Percentiles rank a stretch among this genome's conserved stretches.
These are phyloP conservation scores for Monomorium pharaonis DNA, from an alignment of 1,140 invertebrate species.

Conservation along the genomic window DNA sequence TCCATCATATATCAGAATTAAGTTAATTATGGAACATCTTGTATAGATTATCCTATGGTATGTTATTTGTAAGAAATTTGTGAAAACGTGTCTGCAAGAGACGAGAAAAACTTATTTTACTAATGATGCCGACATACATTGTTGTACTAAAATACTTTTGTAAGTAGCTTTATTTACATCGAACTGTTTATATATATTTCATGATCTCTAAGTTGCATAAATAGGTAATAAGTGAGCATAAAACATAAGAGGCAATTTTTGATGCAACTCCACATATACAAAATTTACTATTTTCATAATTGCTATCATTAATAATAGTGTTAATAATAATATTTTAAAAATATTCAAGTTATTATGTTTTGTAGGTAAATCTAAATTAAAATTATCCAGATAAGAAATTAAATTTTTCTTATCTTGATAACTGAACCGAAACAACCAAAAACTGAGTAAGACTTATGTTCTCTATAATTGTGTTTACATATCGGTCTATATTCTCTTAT, in stretches of 20 bases:
- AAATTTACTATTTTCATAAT: slow-evolving; percentile 51
- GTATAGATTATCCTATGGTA: slow-evolving; percentile 68
- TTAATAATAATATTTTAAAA: slow-evolving; percentile 5
- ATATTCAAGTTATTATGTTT: not conserved
- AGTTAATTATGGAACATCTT: not conserved
- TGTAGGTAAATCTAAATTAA: not conserved
- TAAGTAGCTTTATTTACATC: slow-evolving; percentile 63
- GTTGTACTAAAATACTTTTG: slow-evolving; percentile 54
- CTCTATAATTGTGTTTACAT: too few relatives aligned
- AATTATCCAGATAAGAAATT: slow-evolving; percentile 2
- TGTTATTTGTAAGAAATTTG: slow-evolving; percentile 36
- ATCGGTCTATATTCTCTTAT: too few relatives aligned
- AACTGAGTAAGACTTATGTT: too few relatives aligned
- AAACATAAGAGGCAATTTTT: slow-evolving; percentile 68
- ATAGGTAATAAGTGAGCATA: slow-evolving; percentile 61
- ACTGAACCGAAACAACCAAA: too few relatives aligned
- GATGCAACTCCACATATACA: slow-evolving; percentile 49
- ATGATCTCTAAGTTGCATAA: slow-evolving; percentile 67
- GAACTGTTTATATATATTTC: slow-evolving; percentile 71
- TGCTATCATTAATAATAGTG: slow-evolving; percentile 23
- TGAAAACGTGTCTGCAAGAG: slow-evolving; percentile 33
- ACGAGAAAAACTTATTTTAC: slow-evolving; percentile 52
- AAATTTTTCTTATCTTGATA: too few relatives aligned
- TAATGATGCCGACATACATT: slow-evolving; percentile 28
- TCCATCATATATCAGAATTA: not conserved